Evolutionary conservation across 2,888 invertebrate species (phyloP).

Genomic region (Drosophila macrothrix): DNA sequence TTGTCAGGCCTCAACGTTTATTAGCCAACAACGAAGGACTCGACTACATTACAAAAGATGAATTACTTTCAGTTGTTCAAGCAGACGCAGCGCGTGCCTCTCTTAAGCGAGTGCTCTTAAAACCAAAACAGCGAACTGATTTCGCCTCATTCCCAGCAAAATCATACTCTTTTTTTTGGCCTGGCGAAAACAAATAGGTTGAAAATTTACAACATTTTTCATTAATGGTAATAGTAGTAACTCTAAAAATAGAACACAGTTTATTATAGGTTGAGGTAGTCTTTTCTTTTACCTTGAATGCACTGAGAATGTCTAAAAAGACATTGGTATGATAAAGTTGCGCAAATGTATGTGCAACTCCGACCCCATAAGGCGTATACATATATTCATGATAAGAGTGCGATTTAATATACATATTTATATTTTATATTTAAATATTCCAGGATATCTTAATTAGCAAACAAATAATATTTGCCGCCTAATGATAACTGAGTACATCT

Average conservation of each 20-base stretch:
- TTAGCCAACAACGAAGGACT: conserved; percentile 20
- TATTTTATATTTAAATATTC: neutral
- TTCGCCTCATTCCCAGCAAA: neutral
- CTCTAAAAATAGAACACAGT: neutral
- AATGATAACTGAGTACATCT: no score
- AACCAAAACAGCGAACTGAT: conserved; percentile 6
- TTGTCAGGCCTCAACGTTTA: conserved; percentile 40
- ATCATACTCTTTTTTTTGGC: neutral
- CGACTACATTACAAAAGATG: conserved; percentile 31
- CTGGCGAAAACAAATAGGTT: neutral
- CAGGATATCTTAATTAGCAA: neutral
- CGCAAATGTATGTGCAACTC: neutral
- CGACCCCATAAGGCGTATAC: no score
- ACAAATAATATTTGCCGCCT: neutral
- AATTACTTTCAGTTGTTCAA: conserved; percentile 23
- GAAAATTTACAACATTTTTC: neutral
- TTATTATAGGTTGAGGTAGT: neutral
- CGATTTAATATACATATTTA: neutral
- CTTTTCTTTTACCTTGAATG: neutral
- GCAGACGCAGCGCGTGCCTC: neutral
- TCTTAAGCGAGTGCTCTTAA: neutral
- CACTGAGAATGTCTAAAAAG: no score
- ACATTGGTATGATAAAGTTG: neutral
- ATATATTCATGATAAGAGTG: neutral
- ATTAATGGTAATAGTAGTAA: neutral